Percentiles rank a stretch among this genome's conserved stretches.
Conservation (phyloP, 2,888 invertebrate species). For the Reticulitermes lucifugus region DNA sequence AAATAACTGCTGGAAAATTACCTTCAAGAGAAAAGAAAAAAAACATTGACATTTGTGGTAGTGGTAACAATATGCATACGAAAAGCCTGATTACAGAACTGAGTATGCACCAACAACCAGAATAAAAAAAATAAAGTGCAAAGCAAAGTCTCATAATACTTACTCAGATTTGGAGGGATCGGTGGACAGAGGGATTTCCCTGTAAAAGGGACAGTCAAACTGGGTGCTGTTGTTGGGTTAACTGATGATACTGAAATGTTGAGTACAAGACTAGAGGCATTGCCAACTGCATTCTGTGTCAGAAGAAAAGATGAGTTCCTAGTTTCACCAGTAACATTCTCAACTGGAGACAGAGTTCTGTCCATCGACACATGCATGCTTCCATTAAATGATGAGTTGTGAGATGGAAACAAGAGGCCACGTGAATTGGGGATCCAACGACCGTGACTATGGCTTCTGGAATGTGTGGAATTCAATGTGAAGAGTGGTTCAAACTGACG, state of each 20-base stretch:
- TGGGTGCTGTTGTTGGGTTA: neutral
- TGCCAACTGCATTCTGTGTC: neutral
- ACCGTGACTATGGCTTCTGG: slow-evolving; percentile 16
- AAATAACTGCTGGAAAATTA: too few species aligned
- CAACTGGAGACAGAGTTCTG: neutral
- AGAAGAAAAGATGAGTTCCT: neutral
- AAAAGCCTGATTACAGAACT: too few species aligned
- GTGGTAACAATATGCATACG: too few species aligned
- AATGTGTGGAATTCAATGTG: slow-evolving; percentile 50
- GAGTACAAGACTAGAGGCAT: neutral
- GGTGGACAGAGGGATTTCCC: slow-evolving; percentile 68
- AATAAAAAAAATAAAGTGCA: too few species aligned
- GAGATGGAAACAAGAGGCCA: slow-evolving; percentile 22
- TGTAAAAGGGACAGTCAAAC: slow-evolving; percentile 27
- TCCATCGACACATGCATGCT: neutral
- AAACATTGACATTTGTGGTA: too few species aligned
- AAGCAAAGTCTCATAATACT: neutral
- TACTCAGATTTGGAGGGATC: slow-evolving; percentile 66
- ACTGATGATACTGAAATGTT: slow-evolving; percentile 42
- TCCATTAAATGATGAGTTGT: slow-evolving; percentile 9
- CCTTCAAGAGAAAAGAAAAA: too few species aligned
- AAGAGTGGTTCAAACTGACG: slow-evolving; percentile 59
- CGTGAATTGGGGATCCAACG: neutral
- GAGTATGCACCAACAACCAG: too few species aligned
- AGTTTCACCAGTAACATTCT: neutral